Evolutionary conservation across 2,113 vertebrate species (phyloP), one percentile per base, ranked within the genome.

Genomic region (Paramisgurnus dabryanus): DNA sequence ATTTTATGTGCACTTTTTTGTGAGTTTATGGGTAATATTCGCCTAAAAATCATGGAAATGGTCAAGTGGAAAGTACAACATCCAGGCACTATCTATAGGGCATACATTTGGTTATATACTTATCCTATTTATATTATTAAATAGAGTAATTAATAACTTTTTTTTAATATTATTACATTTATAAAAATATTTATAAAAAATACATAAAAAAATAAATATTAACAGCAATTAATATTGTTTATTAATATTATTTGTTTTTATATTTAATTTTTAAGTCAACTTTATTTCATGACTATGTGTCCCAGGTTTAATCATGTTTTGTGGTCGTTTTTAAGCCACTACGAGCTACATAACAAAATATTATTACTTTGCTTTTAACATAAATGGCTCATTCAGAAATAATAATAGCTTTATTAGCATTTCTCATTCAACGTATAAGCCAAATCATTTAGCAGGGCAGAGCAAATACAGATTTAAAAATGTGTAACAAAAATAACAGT

Each of bases 341-440:
- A 4, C 11, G 58, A 43, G 45, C 41, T 61, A 61, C 17, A 61
- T 58, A 61, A n/a, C 7, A 61, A 17, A 61, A 11, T 34, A 57
- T 72, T 72, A 8, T 27, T 68, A 2, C 69, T 72, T 72, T 72
- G 34, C 49, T 68, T 3, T 43, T 22, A 68, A 78, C 11, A 58
- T 57, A 58, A 57, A 68, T 68, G 41, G 63, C 47, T 22, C 41
- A 39, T 82, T 65, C 72, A 63, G 40, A 55, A 65, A 70, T 41
- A 49, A 64, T 49, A 57, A 49, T 50, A 78, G 50, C 61, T 73
- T 78, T 78, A 79, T 79, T 80, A 69, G 40, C 39, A 68, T 57
- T 57, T 69, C 65, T 71, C 78, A 76, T 80, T 71, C 76, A 83
- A 53, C 61, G 61, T 69, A 76, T 34, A 53, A 64, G 67, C 63